Evolutionary conservation across 2,797 vertebrate species (phyloP), one percentile per base, ranked within the genome.

Genomic region (Gouania willdenowi): DNA sequence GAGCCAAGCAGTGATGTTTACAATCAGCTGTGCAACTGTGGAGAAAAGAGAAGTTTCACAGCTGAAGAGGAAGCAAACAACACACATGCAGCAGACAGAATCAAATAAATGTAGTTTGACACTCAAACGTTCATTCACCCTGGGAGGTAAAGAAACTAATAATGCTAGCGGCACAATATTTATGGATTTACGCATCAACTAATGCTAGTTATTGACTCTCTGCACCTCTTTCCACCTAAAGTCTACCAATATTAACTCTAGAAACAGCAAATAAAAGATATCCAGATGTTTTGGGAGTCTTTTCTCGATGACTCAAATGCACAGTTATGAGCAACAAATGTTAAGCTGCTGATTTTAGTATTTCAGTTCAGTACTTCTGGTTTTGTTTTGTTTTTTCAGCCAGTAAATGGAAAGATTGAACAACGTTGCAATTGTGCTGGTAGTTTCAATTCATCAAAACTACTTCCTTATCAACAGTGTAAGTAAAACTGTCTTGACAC

Each of bases 401-500:
- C 5, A 26, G 20, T 27, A 19, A 52, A 53, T 62, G 60, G 66
- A 79, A 78, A 77, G 9, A 67, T n/a, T 67, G 40, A 43, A 42
- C 29, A 53, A 30, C 33, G 28, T 17, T 3, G 2, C 41, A 53
- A 37, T 9, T 50, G 8, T 11, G 15, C 2, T 14, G 26, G 43
- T 54, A 70, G 75, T 79, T 84, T 77, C 78, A 30, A 16, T 72
- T 81, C 70, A 53, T 25, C 64, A 70, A 81, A 51, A 5, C 15
- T 34, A 78, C 78, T 85, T 85, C 82, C 74, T 13, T 2, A 11
- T 40, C 4, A 32, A n/a, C 1, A 18, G 8, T 10, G 40, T 22
- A 65, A 74, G 62, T 25, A 46, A 29, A 43, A 20, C 1, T 7
- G 27, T 23, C 5, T 22, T 10, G 18, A n/a, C 38, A 39, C 3